Evolutionary conservation across 2,113 vertebrate species (phyloP).

Genomic region (Artemisiospiza belli): DNA sequence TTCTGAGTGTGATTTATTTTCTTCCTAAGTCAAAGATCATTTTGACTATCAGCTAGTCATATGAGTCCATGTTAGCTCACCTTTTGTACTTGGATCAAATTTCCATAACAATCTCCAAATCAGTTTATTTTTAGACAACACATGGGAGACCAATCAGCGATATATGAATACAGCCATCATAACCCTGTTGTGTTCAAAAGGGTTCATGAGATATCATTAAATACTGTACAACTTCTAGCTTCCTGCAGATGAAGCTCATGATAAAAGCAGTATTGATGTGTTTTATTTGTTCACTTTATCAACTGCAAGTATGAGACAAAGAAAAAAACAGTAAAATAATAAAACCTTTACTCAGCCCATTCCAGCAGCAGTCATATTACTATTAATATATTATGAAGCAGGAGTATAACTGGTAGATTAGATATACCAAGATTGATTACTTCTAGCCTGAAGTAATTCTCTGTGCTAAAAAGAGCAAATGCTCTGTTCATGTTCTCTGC

Average conservation of each 20-base stretch:
- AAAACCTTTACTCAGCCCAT: not conserved
- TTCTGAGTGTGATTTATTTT: not conserved
- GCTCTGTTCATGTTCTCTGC: not conserved
- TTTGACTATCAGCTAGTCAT: not conserved
- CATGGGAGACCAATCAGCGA: not conserved
- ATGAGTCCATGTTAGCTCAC: not conserved
- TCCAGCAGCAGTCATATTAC: not conserved
- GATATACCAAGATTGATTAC: not conserved
- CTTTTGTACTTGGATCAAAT: not conserved
- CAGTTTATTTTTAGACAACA: not conserved
- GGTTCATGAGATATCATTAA: not conserved
- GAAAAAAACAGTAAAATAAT: not conserved
- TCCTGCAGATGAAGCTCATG: not conserved
- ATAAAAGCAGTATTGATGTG: not conserved
- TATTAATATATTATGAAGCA: not conserved
- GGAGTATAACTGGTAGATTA: not conserved
- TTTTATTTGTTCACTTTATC: not conserved
- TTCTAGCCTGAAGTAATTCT: conserved; percentile 27
- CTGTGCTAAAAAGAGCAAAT: conserved; percentile 27
- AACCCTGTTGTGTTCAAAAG: not conserved
- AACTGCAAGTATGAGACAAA: not conserved
- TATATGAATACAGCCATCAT: not conserved
- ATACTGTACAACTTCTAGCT: not conserved
- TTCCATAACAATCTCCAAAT: not conserved
- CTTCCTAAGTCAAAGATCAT: not conserved